Conservation (phyloP, 1,140 invertebrate species). For the Neuroterus valhalla region DNA sequence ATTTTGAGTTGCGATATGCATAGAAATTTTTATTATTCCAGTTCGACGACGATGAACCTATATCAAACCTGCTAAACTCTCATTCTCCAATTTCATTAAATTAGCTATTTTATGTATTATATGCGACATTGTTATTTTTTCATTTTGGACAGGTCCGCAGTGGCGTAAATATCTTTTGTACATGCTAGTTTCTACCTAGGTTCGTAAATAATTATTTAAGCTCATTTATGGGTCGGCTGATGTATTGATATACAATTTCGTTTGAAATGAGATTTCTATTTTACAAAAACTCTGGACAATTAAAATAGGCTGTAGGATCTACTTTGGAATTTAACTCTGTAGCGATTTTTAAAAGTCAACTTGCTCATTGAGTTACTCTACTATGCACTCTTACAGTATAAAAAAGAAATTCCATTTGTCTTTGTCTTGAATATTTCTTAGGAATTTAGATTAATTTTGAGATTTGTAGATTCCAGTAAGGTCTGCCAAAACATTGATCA, state of each 20-base stretch:
- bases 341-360: slow-evolving; percentile 39
- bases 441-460: too few relatives aligned
- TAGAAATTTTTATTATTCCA: slow-evolving; percentile 41
- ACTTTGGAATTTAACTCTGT: slow-evolving; percentile 40
- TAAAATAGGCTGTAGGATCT: slow-evolving; percentile 6
- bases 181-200: slow-evolving; percentile 53
- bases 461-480: too few relatives aligned
- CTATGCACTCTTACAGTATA: slow-evolving; percentile 37
- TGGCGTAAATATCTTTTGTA: slow-evolving; percentile 57
- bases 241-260: slow-evolving; percentile 44
- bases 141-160: slow-evolving; percentile 60
- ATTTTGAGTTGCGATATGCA: slow-evolving; percentile 32
- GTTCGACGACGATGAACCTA: slow-evolving; percentile 37
- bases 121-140: slow-evolving; percentile 51
- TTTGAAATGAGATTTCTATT: slow-evolving; percentile 59
- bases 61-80: slow-evolving; percentile 35
- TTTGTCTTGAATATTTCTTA: neutral
- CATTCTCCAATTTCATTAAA: slow-evolving; percentile 41
- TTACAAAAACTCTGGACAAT: slow-evolving; percentile 14
- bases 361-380: slow-evolving; percentile 34
- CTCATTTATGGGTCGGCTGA: slow-evolving; percentile 50
- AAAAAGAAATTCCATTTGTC: neutral
- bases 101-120: slow-evolving; percentile 50
- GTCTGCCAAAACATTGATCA: too few relatives aligned
- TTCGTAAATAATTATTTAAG: slow-evolving; percentile 55